Base-by-base conservation (phyloP, 1,140 invertebrate genomes). In the Calliphora vicina region DNA sequence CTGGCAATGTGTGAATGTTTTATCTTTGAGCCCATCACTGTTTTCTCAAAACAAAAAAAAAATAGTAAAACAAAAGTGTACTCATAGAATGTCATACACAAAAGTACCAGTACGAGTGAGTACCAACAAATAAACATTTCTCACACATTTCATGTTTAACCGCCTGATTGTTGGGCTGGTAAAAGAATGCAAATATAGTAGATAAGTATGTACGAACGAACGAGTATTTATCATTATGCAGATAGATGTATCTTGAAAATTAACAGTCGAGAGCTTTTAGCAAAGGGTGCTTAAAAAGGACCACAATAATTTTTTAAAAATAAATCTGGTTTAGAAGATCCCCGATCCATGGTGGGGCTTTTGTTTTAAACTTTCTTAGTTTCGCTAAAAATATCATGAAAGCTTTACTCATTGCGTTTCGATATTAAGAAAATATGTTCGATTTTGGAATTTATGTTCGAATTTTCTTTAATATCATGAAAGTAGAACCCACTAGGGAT, bases 61-160 rank as follows among this genome's bases (percentile, higher is more conserved):
- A 57, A 15, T 15, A 35, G 17, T 15, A 57, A 57, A 57, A 57
- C 50, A 57, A 67, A 67, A 67, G 12, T 67, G 61, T 50, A 35
- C 35, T n/a, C 50, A n/a, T 57, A 67, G 61, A 67, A 23, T 67
- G 61, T 67, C 61, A 67, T 67, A 23, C 3, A 23, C 17, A 57
- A 6, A 57, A 57, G 17, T 57, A 57, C 35, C 10, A 35, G n/a
- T n/a, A n/a, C n/a, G n/a, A n/a, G n/a, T 5, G 35, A 35, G 35
- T 35, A 35, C 35, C 35, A 12, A 67, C 61, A 23, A 67, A 67
- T 67, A 67, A 67, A 67, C 61, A 23, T 23, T 67, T 67, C 61
- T 67, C 61, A 67, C 61, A 67, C 61, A 67, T 67, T 67, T 67
- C 61, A 67, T 67, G 61, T 67, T 67, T 23, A 67, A 25, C n/a